These are phyloP conservation scores for Diorhabda carinulata DNA, from an alignment of 1,140 invertebrate genomes.

Conservation along the genomic window DNA sequence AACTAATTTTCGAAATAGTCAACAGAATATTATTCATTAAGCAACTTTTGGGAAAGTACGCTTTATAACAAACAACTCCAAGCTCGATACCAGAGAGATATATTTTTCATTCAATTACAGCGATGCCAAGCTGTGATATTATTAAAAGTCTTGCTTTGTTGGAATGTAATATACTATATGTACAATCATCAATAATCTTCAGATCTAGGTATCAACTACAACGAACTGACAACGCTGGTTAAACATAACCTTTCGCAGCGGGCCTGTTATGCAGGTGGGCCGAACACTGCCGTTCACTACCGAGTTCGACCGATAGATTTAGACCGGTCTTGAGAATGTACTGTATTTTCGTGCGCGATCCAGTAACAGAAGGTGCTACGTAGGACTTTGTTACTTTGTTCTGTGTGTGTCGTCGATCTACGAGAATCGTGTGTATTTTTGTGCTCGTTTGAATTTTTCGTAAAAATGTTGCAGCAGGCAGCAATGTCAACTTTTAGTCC, in stretches of 20 bases:
- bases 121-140: not conserved
- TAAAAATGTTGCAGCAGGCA: slow-evolving; percentile 46
- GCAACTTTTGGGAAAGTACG: slow-evolving; percentile 20
- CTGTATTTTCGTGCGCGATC: slow-evolving; percentile 32
- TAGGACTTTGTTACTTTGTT: slow-evolving; percentile 6
- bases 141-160: no score
- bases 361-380: slow-evolving; percentile 21
- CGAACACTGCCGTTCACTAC: slow-evolving; percentile 32
- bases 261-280: slow-evolving; percentile 47
- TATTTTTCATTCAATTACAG: slow-evolving; percentile 7
- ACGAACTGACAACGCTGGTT: slow-evolving; percentile 6
- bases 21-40: slow-evolving; percentile 16
- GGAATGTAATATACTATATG: no score
- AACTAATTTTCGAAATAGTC: slow-evolving; percentile 18
- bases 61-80: slow-evolving; percentile 19
- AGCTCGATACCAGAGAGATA: slow-evolving; percentile 19
- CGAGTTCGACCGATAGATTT: slow-evolving; percentile 33
- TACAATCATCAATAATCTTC: not conserved
- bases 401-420: slow-evolving; percentile 12
- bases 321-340: slow-evolving; percentile 44
- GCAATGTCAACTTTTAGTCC: slow-evolving; percentile 42
- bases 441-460: slow-evolving; percentile 38
- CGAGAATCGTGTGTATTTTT: slow-evolving; percentile 16
- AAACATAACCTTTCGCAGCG: slow-evolving; percentile 46
- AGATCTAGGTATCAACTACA: not conserved